Evolutionary conservation across 2,888 invertebrate genomes (phyloP), one percentile per base, ranked within the genome.

Genomic region (Epistrophe eligans): DNA sequence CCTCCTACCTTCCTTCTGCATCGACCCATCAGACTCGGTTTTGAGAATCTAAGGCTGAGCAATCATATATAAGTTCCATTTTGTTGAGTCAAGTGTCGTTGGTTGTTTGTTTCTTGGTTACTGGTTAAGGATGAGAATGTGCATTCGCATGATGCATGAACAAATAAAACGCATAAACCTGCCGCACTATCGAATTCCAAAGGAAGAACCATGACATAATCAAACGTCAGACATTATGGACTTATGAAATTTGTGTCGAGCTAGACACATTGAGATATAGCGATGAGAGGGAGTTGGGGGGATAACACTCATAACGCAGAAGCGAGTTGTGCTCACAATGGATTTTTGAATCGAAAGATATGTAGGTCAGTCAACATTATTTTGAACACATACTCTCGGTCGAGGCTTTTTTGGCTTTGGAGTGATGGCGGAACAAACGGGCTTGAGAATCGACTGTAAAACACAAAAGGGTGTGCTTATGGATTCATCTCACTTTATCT

Each of bases 341-440:
- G 40, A 38, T 28, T 55, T 55, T 55, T 55, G 62, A 71, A 15
- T 52, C 60, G 52, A 35, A 52, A 38, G 52, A 32, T 64, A 84
- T 84, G 72, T 84, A 66, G 84, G 84, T 84, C 80, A 80, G 66
- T 80, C 71, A 50, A 55, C 45, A 72, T 55, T 72, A 72, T 81
- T 67, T 81, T 76, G 58, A 19, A 48, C 35, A 57, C 62, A 84
- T 70, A 79, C 11, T 4, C 50, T 73, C 70, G 48, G 57, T 64
- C 9, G 19, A 57, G 32, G 70, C 64, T 50, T 50, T 77, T 71
- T 45, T 45, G n/a, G 24, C 7, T 24, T 24, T 11, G 17, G 17
- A 17, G 17, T 7, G 17, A 15, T 13, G 13, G 13, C 7, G 24
- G 24, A 3, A 24, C 24, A 24, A 19, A 19, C 11, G 24, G 62